Evolutionary conservation across 2,888 invertebrate genomes (phyloP), one percentile per base, ranked within the genome.

Genomic region (Limenitis camilla): DNA sequence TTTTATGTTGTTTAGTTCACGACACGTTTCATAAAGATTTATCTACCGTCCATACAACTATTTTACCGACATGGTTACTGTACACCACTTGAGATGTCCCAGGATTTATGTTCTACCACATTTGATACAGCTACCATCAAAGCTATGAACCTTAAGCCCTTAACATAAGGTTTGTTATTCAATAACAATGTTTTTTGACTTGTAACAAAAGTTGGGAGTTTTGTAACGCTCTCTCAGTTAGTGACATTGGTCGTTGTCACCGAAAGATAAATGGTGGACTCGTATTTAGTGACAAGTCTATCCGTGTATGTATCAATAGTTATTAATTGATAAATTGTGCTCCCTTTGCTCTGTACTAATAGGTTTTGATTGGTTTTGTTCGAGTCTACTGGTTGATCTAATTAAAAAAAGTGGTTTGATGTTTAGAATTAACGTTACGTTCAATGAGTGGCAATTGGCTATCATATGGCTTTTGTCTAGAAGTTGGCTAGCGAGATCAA

Each of bases 181-280:
- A 41, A 29, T 40, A 46, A 28, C 51, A 32, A 30, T 19, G 6
- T 28, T 8, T 6, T 44, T 43, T 46, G 28, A 44, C 39, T 32
- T 35, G 52, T 53, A 53, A 53, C 36, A 46, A 46, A 48, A 48
- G 48, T 43, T 50, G 58, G 49, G 40, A 49, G 51, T 49, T 49
- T 54, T 55, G 43, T 76, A 73, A 74, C 72, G 69, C 67, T 71
- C 68, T 73, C 74, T 72, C 74, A 69, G 68, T 71, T 71, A 69
- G 68, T 67, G 68, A 76, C 74, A 76, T 69, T 69, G 73, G 72
- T 75, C 67, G 75, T 77, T 80, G 82, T 80, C 82, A 77, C 70
- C 72, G 58, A 60, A 73, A 78, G 81, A 83, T 81, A 81, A 75
- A 85, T 80, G 72, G 64, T 56, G 63, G 64, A 67, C 67, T 71